Percentiles rank a stretch among this genome's conserved stretches.
These are phyloP conservation scores for Eurytoma adleriae DNA, from an alignment of 2,888 invertebrate genomes.

Conservation along the genomic window DNA sequence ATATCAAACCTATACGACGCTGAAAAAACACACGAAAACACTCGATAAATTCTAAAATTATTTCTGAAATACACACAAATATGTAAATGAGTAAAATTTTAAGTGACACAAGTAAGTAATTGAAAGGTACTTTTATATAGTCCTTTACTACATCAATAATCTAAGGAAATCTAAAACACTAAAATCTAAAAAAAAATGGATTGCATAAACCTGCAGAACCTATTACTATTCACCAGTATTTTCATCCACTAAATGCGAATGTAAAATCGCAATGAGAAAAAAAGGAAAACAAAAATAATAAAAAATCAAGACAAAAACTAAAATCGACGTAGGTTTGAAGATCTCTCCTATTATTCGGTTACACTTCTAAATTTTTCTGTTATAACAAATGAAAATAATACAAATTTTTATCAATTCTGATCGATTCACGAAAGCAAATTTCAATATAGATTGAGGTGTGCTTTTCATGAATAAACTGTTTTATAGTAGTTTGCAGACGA, in stretches of 20 bases:
- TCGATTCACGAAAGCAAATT: too few relatives aligned
- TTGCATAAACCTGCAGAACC: not conserved
- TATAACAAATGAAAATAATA: not conserved
- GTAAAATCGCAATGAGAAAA: constrained; percentile 39
- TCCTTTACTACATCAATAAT: not conserved
- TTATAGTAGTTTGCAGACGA: not conserved
- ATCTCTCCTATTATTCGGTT: constrained; percentile 30
- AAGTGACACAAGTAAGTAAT: not conserved
- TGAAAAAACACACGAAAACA: constrained; percentile 33
- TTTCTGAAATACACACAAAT: not conserved
- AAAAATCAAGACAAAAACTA: constrained; percentile 48
- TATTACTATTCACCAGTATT: constrained; percentile 54
- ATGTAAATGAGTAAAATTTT: not conserved
- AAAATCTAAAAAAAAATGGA: not conserved
- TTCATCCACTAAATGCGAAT: constrained; percentile 53
- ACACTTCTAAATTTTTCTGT: not conserved
- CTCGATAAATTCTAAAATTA: constrained; percentile 10
- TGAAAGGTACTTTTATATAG: not conserved
- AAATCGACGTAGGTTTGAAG: constrained; percentile 35
- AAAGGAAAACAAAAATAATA: constrained; percentile 37
- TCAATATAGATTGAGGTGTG: too few relatives aligned
- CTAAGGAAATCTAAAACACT: not conserved
- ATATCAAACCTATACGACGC: not conserved
- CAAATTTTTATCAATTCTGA: too few relatives aligned
- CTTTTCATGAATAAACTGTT: too few relatives aligned